These are phyloP conservation scores for Nasonovia ribisnigri DNA, from an alignment of 2,888 invertebrate species.

Conservation along the genomic window DNA sequence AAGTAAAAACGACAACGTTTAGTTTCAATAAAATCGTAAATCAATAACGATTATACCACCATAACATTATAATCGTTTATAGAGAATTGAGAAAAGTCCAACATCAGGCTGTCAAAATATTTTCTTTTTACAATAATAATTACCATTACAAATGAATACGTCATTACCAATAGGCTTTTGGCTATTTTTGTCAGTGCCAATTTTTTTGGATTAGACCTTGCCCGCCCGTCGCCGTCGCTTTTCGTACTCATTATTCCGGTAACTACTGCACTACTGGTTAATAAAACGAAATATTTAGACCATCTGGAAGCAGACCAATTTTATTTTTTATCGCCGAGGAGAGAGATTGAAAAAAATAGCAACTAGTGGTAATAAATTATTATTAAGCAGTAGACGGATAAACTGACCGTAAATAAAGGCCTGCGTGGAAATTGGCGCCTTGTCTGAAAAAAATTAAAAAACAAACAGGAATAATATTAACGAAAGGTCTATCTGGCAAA, in stretches of 20 bases:
- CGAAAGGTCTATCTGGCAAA: conserved; percentile 59
- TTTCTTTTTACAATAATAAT: conserved; percentile 32
- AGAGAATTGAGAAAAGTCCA: conserved; percentile 16
- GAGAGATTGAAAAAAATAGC: conserved; percentile 39
- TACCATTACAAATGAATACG: conserved; percentile 17
- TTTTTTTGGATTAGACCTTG: background rate
- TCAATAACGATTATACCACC: conserved; percentile 2
- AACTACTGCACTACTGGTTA: background rate
- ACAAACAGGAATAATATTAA: conserved; percentile 39
- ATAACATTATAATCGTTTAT: conserved; percentile 6
- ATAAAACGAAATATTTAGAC: conserved; percentile 55
- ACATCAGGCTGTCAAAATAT: conserved; percentile 24
- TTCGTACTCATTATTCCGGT: conserved; percentile 31
- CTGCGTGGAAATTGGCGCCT: conserved; percentile 53
- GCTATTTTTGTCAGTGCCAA: conserved; percentile 37
- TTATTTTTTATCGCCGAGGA: background rate
- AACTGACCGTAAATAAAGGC: conserved; percentile 57
- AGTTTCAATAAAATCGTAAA: background rate
- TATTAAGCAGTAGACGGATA: conserved; percentile 58
- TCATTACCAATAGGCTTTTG: conserved; percentile 10
- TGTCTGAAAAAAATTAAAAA: conserved; percentile 57
- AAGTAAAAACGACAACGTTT: background rate
- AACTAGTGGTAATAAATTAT: conserved; percentile 64
- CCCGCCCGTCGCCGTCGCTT: background rate
- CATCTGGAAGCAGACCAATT: conserved; percentile 55